phyloP scores from a whole-genome alignment of 1,140 invertebrate genomes.

The Leptopilina clavipes region DNA sequence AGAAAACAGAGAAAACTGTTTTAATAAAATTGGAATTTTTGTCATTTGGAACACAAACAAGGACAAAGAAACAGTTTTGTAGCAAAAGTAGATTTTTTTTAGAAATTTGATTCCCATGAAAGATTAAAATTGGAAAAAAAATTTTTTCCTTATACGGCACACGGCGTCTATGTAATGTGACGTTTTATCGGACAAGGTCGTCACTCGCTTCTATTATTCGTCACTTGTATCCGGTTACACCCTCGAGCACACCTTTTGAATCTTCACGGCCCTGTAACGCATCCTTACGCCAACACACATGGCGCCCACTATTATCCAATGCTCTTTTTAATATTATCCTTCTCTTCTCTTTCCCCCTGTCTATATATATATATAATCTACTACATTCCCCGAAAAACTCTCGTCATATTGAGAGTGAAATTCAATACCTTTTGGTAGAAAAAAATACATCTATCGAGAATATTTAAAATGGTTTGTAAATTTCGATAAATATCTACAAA shows the following conservation, averaged over 20 bases:
- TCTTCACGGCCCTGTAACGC: conserved; percentile 21
- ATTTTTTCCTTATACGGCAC: conserved; percentile 45
- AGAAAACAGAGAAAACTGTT: too few relatives aligned
- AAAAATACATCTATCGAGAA: too few relatives aligned
- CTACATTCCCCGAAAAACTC: neutral
- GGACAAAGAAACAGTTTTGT: too few relatives aligned
- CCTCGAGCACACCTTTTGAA: conserved; percentile 37
- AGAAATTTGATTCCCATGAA: too few relatives aligned
- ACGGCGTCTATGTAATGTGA: neutral
- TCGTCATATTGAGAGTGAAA: too few relatives aligned
- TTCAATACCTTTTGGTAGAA: too few relatives aligned
- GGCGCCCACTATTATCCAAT: neutral
- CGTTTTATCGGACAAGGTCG: conserved; percentile 34
- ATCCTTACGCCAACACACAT: conserved; percentile 12
- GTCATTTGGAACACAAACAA: too few relatives aligned
- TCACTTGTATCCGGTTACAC: conserved; percentile 46
- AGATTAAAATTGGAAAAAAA: neutral
- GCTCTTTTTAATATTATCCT: neutral
- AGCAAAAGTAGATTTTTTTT: too few relatives aligned
- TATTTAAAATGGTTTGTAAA: too few relatives aligned
- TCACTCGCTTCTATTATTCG: conserved; percentile 37
- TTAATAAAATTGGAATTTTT: too few relatives aligned
- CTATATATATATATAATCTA: neutral
- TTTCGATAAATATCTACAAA: too few relatives aligned
- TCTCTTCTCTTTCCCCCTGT: neutral